Evolutionary conservation across 2,113 vertebrate species (phyloP), one percentile per base, ranked within the genome.

Genomic region (Ptychochromis oligacanthus): DNA sequence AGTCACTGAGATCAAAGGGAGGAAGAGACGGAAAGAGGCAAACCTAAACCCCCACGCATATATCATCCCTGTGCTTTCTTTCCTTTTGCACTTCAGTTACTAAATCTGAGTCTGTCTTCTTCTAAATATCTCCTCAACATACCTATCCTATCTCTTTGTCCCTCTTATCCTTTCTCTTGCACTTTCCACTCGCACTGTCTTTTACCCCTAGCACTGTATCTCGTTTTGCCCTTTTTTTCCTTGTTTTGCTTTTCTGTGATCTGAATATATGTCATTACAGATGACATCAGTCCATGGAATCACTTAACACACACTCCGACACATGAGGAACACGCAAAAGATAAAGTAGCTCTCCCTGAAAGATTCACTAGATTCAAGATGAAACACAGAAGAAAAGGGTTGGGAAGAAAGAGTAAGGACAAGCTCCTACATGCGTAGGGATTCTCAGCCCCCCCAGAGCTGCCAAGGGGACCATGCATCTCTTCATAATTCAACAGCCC

Each of bases 1-100:
- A 91, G 88, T 91, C 87, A 79, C 17, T 11, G 79, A 92, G 91
- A 94, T 91, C 83, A 93, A 93, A 93, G 85, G 26, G 14, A 87
- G 62, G 77, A 80, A 77, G 64, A 81, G 85, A 89, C 88, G 83
- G 81, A 81, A 46, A 77, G 59, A 90, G 81, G 88, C 74, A 82
- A 86, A 80, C 75, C 87, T 83, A 79, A 72, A 83, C 78, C 85
- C 88, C 87, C 76, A 79, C 83, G 22, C 86, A 90, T 56, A 77
- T 54, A 57, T 85, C 81, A 79, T 24, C 10, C 36, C 80, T 36
- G 38, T 77, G 75, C 82, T 77, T 70, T 81, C 60, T 77, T 86
- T 79, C 80, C 80, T 75, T 61, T 83, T 54, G 6, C 61, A 58
- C 49, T 74, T n/a, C 9, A 34, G 59, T 78, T 62, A 52, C 78